Conservation (phyloP, 53 echinoderm and acorn worm genomes). For the Holothuria scabra region DNA sequence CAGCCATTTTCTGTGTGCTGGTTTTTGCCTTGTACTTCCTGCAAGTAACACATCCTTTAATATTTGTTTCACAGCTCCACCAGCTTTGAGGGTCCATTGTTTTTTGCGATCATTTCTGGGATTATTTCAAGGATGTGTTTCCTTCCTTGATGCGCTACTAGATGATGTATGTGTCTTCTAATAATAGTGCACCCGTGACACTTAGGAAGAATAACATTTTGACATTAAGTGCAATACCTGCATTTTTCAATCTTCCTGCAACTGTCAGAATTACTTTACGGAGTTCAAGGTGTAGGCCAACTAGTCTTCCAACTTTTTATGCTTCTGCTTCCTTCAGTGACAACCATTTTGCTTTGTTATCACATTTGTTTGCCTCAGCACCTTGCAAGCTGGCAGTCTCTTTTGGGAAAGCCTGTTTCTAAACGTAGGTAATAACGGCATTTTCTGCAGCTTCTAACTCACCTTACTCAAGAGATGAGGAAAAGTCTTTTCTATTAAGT, state of each 20-base stretch:
- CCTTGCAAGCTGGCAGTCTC: not conserved
- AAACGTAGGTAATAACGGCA: not conserved
- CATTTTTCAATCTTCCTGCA: slow-evolving; percentile 61
- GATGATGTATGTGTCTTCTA: slow-evolving; percentile 60
- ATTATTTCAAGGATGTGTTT: slow-evolving; percentile 62
- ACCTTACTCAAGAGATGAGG: not conserved
- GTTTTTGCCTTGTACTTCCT: slow-evolving; percentile 24
- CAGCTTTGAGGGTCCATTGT: slow-evolving; percentile 51
- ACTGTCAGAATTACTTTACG: slow-evolving; percentile 52
- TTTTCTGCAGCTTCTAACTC: not conserved
- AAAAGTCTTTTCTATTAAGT: not conserved
- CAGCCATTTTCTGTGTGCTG: slow-evolving; percentile 68
- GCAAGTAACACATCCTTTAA: slow-evolving; percentile 50
- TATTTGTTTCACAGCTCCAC: not conserved
- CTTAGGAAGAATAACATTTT: slow-evolving; percentile 64
- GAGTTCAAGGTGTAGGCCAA: slow-evolving; percentile 45
- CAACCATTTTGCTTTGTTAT: not conserved
- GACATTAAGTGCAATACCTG: slow-evolving; percentile 35
- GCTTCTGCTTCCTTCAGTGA: not conserved
- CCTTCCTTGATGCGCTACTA: slow-evolving; percentile 57
- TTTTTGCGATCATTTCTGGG: slow-evolving; percentile 59
- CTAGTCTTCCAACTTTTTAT: slow-evolving; percentile 3
- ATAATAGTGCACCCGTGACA: slow-evolving; percentile 53
- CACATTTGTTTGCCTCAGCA: not conserved
- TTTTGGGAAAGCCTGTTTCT: not conserved